Evolutionary conservation across 2,113 vertebrate genomes (phyloP), one percentile per base, ranked within the genome.

Genomic region (Coryphaenoides rupestris): DNA sequence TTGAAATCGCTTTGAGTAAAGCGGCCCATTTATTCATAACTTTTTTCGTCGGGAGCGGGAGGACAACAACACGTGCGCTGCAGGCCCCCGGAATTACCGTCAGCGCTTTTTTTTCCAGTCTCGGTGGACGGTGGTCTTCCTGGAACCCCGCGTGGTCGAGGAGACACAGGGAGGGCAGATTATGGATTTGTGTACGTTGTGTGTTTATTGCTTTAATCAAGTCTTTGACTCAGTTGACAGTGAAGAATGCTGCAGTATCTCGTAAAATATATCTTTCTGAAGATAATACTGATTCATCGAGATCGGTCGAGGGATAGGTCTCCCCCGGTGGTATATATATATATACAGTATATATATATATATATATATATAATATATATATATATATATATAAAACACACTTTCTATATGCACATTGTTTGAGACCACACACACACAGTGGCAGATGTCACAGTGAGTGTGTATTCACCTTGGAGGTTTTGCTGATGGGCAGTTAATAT

Each of bases 261-360:
- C n/a, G n/a, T n/a, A 84, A 84, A 12, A 80, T 88, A 88, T 84
- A 88, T 84, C 77, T 90, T 72, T 89, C 76, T 87, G 78, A 87
- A 84, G 87, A 88, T 86, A 91, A 89, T 77, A 86, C 90, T 87
- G 83, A 74, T 60, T 74, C 82, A 87, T 86, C 70, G 40, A 82
- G 86, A n/a, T n/a, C n/a, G n/a, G n/a, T n/a, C n/a, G n/a, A 78
- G 75, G 79, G 33, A 7, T 12, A 12, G 76, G 45, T 59, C 47
- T 81, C 76, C 68, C 52, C 70, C 71, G 33, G 76, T 77, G n/a
- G n/a, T n/a, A n/a, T n/a, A n/a, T n/a, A n/a, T n/a, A n/a, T n/a
- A n/a, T n/a, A n/a, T n/a, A n/a, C n/a, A n/a, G n/a, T n/a, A n/a
- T n/a, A n/a, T n/a, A n/a, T n/a, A n/a, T n/a, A n/a, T n/a, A n/a